Conservation (phyloP, 2,888 invertebrate species). For the Idaea dimidiata region DNA sequence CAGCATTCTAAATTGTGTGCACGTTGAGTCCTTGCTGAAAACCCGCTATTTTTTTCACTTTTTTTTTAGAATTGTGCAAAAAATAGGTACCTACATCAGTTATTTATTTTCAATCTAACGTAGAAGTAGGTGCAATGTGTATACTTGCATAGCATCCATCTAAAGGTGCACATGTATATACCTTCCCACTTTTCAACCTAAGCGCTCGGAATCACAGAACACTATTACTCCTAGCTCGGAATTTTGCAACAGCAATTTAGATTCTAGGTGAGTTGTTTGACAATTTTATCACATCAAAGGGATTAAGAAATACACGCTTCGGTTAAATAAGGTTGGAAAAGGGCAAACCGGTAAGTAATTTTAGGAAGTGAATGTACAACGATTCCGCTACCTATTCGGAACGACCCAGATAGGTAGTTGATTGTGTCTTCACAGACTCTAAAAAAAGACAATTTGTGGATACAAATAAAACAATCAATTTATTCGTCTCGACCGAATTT, state of each 20-base stretch:
- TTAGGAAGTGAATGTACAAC: constrained; percentile 32
- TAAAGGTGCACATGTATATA: neutral
- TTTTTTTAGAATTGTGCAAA: no score
- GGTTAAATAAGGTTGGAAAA: constrained; percentile 30
- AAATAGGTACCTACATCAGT: no score
- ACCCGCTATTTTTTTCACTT: no score
- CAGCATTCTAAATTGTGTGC: no score
- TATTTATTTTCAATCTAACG: no score
- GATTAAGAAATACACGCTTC: constrained; percentile 18
- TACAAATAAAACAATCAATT: neutral
- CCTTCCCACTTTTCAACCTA: neutral
- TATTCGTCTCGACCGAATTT: neutral
- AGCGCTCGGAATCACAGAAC: no score
- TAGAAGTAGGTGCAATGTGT: neutral
- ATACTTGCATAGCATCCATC: neutral
- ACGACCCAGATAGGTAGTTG: neutral
- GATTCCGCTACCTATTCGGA: neutral
- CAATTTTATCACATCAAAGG: constrained; percentile 21
- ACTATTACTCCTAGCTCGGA: no score
- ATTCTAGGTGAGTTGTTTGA: constrained; percentile 28
- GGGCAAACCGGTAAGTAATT: constrained; percentile 38
- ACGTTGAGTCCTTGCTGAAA: no score
- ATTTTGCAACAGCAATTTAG: constrained; percentile 44
- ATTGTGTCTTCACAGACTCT: neutral
- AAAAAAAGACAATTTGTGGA: neutral